These are phyloP conservation scores for Temnothorax curvispinosus DNA, from an alignment of 1,140 invertebrate genomes.

Conservation along the genomic window DNA sequence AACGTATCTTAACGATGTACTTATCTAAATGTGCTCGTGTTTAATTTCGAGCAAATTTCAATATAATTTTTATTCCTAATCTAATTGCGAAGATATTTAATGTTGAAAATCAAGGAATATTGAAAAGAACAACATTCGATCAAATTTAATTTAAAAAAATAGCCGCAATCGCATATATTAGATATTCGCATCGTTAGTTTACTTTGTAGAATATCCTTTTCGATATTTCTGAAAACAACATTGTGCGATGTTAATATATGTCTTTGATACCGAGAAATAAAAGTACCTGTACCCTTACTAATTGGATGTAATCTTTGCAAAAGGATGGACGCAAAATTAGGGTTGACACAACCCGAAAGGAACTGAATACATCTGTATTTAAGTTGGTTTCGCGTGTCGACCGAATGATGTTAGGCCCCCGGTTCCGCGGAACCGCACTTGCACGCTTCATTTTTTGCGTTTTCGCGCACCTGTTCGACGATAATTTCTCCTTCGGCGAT, in stretches of 20 bases:
- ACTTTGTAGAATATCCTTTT: neutral
- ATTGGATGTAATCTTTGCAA: constrained; percentile 4
- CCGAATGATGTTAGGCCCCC: neutral
- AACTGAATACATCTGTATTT: constrained; percentile 30
- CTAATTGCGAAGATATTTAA: neutral
- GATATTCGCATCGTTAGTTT: too few species aligned
- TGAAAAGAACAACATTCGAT: neutral
- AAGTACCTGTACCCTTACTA: neutral
- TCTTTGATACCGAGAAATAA: constrained; percentile 10
- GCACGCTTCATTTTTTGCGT: constrained; percentile 40
- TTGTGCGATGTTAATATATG: neutral
- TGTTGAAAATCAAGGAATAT: neutral
- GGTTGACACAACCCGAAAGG: neutral
- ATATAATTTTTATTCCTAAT: neutral
- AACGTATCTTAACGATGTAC: neutral
- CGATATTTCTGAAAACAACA: neutral
- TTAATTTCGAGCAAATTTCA: neutral
- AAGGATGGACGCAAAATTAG: constrained; percentile 6
- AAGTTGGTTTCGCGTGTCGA: constrained; percentile 37
- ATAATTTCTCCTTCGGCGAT: constrained; percentile 48
- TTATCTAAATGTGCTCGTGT: neutral
- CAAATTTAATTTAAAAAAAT: neutral
- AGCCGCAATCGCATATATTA: too few species aligned
- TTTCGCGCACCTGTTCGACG: constrained; percentile 51
- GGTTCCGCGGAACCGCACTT: constrained; percentile 34